Percentiles rank a stretch among this genome's conserved stretches.
Conservation (phyloP, 2,797 vertebrate species). For the Myotis planiceps region DNA sequence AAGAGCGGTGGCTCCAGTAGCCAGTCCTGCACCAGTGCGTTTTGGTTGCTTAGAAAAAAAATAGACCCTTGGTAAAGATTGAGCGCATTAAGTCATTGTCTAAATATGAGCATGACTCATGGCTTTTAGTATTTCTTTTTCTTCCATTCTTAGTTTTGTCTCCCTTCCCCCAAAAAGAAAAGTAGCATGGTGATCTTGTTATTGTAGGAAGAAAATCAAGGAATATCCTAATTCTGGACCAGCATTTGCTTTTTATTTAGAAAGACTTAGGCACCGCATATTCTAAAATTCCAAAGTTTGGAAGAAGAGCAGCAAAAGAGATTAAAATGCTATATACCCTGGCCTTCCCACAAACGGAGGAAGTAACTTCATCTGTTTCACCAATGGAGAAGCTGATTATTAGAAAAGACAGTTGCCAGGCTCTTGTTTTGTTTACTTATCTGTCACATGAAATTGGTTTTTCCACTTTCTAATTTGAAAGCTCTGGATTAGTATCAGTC, state of each 20-base stretch:
- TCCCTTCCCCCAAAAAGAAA: not conserved
- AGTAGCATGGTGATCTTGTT: not conserved
- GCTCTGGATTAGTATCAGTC: not conserved
- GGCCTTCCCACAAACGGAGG: not conserved
- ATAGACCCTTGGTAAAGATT: not conserved
- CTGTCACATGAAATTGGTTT: not conserved
- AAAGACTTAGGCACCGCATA: not conserved
- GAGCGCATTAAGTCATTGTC: not conserved
- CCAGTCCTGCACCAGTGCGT: accelerated
- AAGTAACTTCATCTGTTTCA: not conserved
- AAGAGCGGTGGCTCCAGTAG: not conserved
- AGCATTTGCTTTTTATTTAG: conserved; percentile 19
- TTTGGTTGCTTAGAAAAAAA: not conserved
- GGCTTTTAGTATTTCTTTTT: not conserved
- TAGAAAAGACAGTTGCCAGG: not conserved
- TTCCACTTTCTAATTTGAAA: conserved; percentile 12
- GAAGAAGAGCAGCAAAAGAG: not conserved
- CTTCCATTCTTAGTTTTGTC: not conserved
- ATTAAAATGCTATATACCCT: not conserved
- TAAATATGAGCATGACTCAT: not conserved
- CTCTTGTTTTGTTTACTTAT: conserved; percentile 23
- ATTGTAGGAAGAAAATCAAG: not conserved
- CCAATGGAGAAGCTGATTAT: not conserved
- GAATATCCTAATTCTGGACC: not conserved
- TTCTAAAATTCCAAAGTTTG: not conserved